Conservation (phyloP, 2,888 invertebrate species). For the Caprella mutica region DNA sequence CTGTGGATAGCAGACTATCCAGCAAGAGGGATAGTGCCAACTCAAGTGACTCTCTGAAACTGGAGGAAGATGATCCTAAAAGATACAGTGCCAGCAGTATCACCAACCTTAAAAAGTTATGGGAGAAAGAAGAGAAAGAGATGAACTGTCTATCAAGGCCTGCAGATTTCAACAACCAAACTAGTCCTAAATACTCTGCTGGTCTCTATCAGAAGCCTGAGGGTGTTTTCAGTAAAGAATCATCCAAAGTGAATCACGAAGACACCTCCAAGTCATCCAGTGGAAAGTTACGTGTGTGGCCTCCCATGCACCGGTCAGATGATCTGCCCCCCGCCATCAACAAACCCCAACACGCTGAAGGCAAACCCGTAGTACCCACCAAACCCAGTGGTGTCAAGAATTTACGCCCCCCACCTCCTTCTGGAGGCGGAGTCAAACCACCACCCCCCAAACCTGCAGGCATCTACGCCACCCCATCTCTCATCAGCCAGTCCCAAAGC, state of each 20-base stretch:
- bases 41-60: conserved; percentile 38
- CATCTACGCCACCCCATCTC: conserved; percentile 37
- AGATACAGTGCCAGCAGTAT: conserved; percentile 84
- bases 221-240: conserved; percentile 15
- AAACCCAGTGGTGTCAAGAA: conserved; percentile 30
- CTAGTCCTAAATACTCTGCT: conserved; percentile 31
- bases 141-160: conserved; percentile 7
- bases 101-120: conserved; percentile 77
- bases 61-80: conserved; percentile 62
- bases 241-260: conserved; percentile 15
- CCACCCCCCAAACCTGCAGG: conserved; percentile 42
- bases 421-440: conserved; percentile 35
- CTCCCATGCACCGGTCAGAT: conserved; percentile 34
- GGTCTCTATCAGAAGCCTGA: conserved; percentile 27
- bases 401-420: conserved; percentile 32
- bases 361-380: conserved; percentile 34
- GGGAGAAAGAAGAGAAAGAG: conserved; percentile 54
- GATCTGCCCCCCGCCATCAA: not conserved
- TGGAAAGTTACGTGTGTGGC: conserved; percentile 46
- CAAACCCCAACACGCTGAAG: conserved; percentile 22
- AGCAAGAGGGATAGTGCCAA: conserved; percentile 44
- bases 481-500: conserved; percentile 29
- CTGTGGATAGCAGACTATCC: not conserved
- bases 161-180: conserved; percentile 24
- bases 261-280: conserved; percentile 30